Conservation (phyloP, 2,888 invertebrate genomes). For the Carterocephalus palaemon region DNA sequence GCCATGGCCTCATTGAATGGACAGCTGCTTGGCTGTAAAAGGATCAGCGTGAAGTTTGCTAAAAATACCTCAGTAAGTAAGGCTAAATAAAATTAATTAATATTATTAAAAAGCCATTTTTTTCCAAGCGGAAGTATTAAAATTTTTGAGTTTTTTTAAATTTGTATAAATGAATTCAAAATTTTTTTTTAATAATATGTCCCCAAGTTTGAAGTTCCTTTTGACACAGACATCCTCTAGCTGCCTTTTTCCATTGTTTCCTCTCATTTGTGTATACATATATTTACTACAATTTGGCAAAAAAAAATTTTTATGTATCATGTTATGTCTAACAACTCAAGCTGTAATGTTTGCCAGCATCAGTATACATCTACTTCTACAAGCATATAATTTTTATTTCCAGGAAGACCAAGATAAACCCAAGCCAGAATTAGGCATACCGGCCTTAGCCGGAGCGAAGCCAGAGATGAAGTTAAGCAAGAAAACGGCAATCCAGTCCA, state of each 20-base stretch:
- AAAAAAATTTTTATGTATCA: not conserved
- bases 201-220: no score
- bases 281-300: not conserved
- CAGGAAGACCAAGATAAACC: constrained; percentile 88
- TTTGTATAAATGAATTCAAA: no score
- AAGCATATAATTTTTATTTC: constrained; percentile 30
- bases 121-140: no score
- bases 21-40: constrained; percentile 84
- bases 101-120: no score
- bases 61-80: constrained; percentile 80
- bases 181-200: no score
- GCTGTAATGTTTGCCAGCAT: not conserved
- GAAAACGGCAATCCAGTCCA: constrained; percentile 90
- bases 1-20: constrained; percentile 88
- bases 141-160: no score
- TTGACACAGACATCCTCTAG: no score
- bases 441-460: constrained; percentile 84
- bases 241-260: no score
- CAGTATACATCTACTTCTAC: not conserved
- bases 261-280: no score
- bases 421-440: constrained; percentile 86
- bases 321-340: not conserved
- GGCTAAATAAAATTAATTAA: no score
- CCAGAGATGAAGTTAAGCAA: constrained; percentile 83
- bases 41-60: constrained; percentile 89